Evolutionary conservation across 2,888 invertebrate species (phyloP), one percentile per base, ranked within the genome.

Genomic region (Luperina testacea): DNA sequence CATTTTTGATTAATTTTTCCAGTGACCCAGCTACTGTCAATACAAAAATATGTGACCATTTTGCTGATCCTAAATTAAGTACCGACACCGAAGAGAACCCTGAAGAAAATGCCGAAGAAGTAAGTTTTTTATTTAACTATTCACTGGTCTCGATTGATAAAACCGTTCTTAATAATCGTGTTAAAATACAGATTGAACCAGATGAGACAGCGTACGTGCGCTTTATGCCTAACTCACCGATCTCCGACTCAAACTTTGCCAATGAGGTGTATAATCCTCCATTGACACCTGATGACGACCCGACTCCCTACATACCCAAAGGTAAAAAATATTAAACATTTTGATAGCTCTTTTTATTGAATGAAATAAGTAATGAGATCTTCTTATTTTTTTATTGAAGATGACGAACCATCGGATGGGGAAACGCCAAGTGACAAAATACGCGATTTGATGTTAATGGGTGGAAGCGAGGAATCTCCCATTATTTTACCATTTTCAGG

Each of bases 181-280:
- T 75, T 61, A 20, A 53, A 42, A 51, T 78, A 57, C 88, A 97
- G 94, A 94, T 97, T 75, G 98, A 98, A 89, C 97, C 98, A 27
- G 97, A 98, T 86, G 97, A 98, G 90, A 96, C 98, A 91, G 98
- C 99, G 53, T 98, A 98, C 89, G 98, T 99, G 51, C 98, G 98
- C 86, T 99, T 98, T 90, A 98, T 98, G 13, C 99, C 99, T 24
- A 97, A 97, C 75, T 94, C 95, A 27, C 97, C 97, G 81, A 94
- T 97, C 77, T 96, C 95, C 11, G 97, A 98, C 91, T 97, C 97
- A 5, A 97, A 98, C 87, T 98, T 97, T 92, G 98, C 98, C n/a
- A 98, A 98, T 90, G 98, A 98, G 95, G 97, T 98, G 27, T 98
- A 98, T 92, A 98, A 97, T 92, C 98, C 98, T 45, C 98, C 98